Percentiles rank a stretch among this genome's conserved stretches.
Conservation (phyloP, 1,140 invertebrate genomes). For the Formica selysi region DNA sequence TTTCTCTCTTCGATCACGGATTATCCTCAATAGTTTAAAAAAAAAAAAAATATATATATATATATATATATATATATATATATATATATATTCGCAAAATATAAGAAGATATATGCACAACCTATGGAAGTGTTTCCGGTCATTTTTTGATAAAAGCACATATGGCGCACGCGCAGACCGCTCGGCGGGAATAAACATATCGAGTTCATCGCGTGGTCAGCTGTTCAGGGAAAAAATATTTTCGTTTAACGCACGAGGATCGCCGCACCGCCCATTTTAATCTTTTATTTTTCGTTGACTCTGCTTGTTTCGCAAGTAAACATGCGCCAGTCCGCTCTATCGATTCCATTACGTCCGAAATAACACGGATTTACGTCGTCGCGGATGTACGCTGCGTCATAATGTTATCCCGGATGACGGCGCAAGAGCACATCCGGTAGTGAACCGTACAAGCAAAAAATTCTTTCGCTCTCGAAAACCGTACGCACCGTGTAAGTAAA, state of each 20-base stretch:
- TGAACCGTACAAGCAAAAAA: background rate
- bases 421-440: background rate
- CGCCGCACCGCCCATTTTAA: constrained; percentile 50
- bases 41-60: background rate
- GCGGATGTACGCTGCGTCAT: constrained; percentile 32
- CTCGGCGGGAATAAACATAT: constrained; percentile 56
- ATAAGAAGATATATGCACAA: background rate
- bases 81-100: constrained; percentile 12
- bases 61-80: background rate
- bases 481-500: constrained; percentile 8
- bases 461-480: background rate
- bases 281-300: constrained; percentile 63
- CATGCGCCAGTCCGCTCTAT: constrained; percentile 45
- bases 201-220: constrained; percentile 57
- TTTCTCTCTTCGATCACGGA: background rate
- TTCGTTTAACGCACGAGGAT: constrained; percentile 56
- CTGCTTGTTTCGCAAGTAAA: constrained; percentile 63
- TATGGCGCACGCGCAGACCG: background rate
- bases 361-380: constrained; percentile 56
- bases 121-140: background rate
- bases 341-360: constrained; percentile 63
- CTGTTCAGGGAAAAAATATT: constrained; percentile 56
- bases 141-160: background rate
- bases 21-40: background rate
- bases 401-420: constrained; percentile 30